Percentiles rank a stretch among this genome's conserved stretches.
phyloP scores from a whole-genome alignment of 2,797 vertebrate genomes.

The Gambusia yucatana region DNA sequence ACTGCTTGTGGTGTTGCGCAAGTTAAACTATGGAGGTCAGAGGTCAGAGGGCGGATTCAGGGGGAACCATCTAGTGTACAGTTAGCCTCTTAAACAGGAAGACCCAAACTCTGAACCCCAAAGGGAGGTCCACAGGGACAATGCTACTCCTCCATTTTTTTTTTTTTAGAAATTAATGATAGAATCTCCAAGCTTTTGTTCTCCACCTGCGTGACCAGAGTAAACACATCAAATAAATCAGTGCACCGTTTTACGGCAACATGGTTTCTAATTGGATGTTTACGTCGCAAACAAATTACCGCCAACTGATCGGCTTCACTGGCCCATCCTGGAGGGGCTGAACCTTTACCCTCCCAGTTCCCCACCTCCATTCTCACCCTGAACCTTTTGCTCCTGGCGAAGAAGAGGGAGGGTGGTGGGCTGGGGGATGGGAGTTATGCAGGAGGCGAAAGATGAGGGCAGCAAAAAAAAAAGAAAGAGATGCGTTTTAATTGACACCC shows the following conservation, averaged over 20 bases:
- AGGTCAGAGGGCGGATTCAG: constrained; percentile 38
- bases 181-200: constrained; percentile 15
- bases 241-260: constrained; percentile 2
- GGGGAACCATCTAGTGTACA: constrained; percentile 40
- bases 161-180: constrained; percentile 38
- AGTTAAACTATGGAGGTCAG: constrained; percentile 38
- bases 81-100: constrained; percentile 57
- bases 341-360: constrained; percentile 9
- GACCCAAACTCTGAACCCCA: constrained; percentile 45
- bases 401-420: constrained; percentile 13
- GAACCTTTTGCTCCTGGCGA: constrained; percentile 60
- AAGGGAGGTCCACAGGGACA: constrained; percentile 41
- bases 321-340: constrained; percentile 36
- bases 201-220: constrained; percentile 9
- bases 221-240: constrained; percentile 28
- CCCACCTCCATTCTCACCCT: constrained; percentile 48
- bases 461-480: constrained; percentile 40
- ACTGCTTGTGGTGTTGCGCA: constrained; percentile 7
- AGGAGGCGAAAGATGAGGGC: constrained; percentile 47
- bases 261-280: constrained; percentile 25
- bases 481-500: constrained; percentile 77
- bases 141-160: neutral
- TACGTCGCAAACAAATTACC: constrained; percentile 39
- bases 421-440: neutral
- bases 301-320: constrained; percentile 27